Evolutionary conservation across 2,113 vertebrate species (phyloP).

Genomic region (Xiphorhynchus elegans): DNA sequence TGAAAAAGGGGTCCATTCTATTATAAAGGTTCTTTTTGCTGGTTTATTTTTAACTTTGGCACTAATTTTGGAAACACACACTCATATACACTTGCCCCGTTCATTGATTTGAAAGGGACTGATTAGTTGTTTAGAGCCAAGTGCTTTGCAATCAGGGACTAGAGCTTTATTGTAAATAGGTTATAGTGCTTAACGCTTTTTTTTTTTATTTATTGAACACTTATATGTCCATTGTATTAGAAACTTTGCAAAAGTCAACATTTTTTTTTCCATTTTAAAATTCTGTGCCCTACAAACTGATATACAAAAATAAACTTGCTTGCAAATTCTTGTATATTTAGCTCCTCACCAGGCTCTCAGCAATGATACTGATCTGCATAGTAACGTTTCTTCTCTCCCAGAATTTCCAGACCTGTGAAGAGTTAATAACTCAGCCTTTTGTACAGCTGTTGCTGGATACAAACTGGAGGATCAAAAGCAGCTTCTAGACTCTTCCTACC

Average conservation of each 20-base stretch:
- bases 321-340: not conserved
- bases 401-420: not conserved
- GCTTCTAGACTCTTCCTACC: not conserved
- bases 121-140: not conserved
- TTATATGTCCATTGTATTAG: not conserved
- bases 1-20: not conserved
- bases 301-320: not conserved
- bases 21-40: not conserved
- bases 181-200: not conserved
- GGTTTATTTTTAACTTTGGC: slow-evolving; percentile 36
- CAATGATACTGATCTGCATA: not conserved
- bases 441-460: not conserved
- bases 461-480: not conserved
- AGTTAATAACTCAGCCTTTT: not conserved
- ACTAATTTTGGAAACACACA: not conserved
- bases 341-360: not conserved
- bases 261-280: not conserved
- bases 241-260: not conserved
- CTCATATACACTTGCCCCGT: not conserved
- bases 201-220: not conserved
- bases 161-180: not conserved
- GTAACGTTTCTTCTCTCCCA: not conserved
- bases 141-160: not conserved
- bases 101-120: not conserved
- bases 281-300: not conserved